These are phyloP conservation scores for Catalaphyllia jardinei DNA, from an alignment of 64 coral and sea anemone species.

Conservation along the genomic window DNA sequence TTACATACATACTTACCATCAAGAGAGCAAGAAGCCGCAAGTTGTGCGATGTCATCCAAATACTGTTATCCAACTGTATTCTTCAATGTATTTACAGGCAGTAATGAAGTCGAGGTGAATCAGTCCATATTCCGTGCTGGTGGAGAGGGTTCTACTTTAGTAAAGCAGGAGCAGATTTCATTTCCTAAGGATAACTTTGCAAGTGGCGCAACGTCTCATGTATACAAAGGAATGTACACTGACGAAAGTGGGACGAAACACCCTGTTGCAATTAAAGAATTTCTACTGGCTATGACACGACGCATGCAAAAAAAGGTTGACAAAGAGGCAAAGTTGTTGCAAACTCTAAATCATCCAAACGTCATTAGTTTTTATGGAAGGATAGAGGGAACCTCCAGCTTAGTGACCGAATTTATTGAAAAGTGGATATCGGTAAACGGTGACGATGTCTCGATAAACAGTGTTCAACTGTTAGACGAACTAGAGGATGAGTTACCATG, in stretches of 20 bases:
- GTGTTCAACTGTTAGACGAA: conserved; percentile 24
- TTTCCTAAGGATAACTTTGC: not conserved
- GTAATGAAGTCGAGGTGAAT: not conserved
- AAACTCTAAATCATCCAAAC: conserved; percentile 29
- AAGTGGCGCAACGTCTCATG: not conserved
- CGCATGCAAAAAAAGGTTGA: conserved; percentile 11
- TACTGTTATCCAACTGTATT: not conserved
- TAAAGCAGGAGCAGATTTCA: not conserved
- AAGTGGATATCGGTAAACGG: not conserved
- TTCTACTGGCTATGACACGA: not conserved
- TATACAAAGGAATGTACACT: conserved; percentile 16
- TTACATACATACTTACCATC: not conserved
- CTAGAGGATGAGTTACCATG: not conserved
- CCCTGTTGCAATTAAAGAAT: conserved; percentile 32
- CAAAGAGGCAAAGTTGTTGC: conserved; percentile 14
- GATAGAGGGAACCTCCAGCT: not conserved
- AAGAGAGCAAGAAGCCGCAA: not conserved
- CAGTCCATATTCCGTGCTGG: conserved; percentile 9
- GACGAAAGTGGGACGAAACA: not conserved
- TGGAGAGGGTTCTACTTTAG: conserved; percentile 2
- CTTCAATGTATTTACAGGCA: not conserved
- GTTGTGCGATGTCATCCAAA: not conserved
- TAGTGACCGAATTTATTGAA: not conserved
- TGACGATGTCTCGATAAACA: conserved; percentile 13
- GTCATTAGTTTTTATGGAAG: not conserved